These are phyloP conservation scores for Leucosticte australis DNA, from an alignment of 2,113 vertebrate genomes.

Conservation along the genomic window DNA sequence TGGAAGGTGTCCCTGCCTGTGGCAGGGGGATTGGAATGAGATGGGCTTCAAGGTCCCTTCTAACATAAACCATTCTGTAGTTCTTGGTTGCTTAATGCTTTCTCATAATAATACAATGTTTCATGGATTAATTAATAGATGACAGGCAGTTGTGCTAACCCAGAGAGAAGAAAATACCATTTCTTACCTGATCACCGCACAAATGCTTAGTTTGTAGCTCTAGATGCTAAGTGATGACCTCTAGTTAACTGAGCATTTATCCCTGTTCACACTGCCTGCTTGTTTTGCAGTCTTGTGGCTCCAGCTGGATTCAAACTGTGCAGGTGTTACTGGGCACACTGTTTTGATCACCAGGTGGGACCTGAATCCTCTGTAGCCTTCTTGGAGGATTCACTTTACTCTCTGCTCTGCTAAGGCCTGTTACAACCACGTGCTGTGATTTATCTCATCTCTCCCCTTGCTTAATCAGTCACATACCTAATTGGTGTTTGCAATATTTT, in stretches of 20 bases:
- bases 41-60: background rate
- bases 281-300: conserved; percentile 24
- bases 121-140: background rate
- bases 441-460: conserved; percentile 63
- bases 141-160: background rate
- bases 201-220: background rate
- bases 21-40: background rate
- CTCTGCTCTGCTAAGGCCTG: conserved; percentile 54
- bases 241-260: background rate
- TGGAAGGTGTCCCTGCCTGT: background rate
- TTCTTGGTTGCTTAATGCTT: background rate
- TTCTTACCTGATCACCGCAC: background rate
- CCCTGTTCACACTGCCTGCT: background rate
- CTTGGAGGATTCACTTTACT: background rate
- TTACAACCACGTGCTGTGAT: conserved; percentile 11
- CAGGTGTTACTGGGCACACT: conserved; percentile 32
- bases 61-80: background rate
- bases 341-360: conserved; percentile 46
- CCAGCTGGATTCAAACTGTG: background rate
- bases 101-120: background rate
- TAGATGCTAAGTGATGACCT: background rate
- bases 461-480: conserved; percentile 22
- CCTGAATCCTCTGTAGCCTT: background rate
- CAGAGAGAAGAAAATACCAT: background rate
- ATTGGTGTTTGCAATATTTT: background rate